Conservation (phyloP, 2,113 vertebrate genomes). For the Istiophorus platypterus region DNA sequence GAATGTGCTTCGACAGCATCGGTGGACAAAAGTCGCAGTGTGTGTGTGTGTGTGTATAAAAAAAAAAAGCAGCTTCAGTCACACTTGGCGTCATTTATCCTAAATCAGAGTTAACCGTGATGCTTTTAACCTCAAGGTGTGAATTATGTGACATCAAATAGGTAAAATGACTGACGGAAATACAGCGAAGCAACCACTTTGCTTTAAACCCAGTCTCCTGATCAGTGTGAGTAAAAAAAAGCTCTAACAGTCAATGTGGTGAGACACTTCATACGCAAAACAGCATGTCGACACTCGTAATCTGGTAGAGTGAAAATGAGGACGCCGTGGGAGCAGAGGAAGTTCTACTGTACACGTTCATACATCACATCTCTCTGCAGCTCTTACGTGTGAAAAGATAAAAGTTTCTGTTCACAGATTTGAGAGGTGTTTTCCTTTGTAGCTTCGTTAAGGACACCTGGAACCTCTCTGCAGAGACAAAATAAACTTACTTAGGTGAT, state of each 20-base stretch:
- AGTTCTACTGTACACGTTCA: conserved; percentile 17
- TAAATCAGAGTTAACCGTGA: background rate
- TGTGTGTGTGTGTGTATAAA: too few species aligned
- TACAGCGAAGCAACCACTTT: background rate
- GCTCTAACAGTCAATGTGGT: background rate
- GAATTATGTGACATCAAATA: background rate
- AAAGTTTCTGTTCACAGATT: conserved; percentile 26
- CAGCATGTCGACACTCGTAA: background rate
- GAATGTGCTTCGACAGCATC: conserved; percentile 30
- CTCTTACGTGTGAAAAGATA: background rate
- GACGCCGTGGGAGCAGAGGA: background rate
- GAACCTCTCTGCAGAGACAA: background rate
- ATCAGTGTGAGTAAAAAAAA: background rate
- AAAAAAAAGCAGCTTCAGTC: background rate
- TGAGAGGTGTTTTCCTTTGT: conserved; percentile 8
- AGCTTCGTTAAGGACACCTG: background rate
- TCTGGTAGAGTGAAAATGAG: background rate
- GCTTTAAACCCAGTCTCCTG: background rate
- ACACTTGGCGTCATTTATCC: background rate
- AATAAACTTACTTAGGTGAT: background rate
- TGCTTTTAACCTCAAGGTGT: background rate
- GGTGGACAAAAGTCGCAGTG: background rate
- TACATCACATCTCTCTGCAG: conserved; percentile 22
- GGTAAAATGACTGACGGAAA: background rate
- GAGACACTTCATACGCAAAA: background rate